Evolutionary conservation across 2,888 invertebrate species (phyloP), one percentile per base, ranked within the genome.

Genomic region (Eremobia ochroleuca): DNA sequence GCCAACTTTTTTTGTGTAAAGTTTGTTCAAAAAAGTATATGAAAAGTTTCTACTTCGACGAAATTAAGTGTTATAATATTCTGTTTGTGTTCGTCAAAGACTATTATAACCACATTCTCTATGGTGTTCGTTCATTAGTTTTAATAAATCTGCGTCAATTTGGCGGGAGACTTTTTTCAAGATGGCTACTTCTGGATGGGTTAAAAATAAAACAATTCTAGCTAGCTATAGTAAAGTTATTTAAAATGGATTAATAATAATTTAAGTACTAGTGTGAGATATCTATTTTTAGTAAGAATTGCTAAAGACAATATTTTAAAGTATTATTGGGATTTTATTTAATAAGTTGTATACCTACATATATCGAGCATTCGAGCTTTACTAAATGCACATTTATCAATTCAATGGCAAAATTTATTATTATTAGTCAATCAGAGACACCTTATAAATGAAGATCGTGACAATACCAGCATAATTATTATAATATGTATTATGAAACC

Each of bases 391-490:
- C 8, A 8, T 28, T 58, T 59, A 31, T 59, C 9, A 34, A 11
- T 34, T 21, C 31, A 61, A 61, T 61, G 4, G 4, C 9, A 4
- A 28, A 28, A 58, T 58, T 28, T 6, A 59, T 59, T 59, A n/a
- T 59, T 15, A 58, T 58, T 31, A 59, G 28, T 18, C 31, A 31
- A 59, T 59, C 31, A 59, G 59, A 18, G 58, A 28, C 58, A 58
- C n/a, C 21, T 40, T 37, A 21, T 28, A 40, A 31, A 58, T 40
- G 3, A 73, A 70, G 21, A 52, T 43, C 21, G 61, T 15, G 15
- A 40, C 52, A 75, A 52, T 75, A 76, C 77, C 31, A 9, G 21
- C n/a, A 18, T 68, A 67, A 18, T 40, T 9, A 18, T 34, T 61
- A 37, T n/a, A 64, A 13, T 37, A 13, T 5, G 13, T 61, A 62